These are phyloP conservation scores for Digitonthophagus gazella DNA, from an alignment of 2,888 invertebrate species.

Conservation along the genomic window DNA sequence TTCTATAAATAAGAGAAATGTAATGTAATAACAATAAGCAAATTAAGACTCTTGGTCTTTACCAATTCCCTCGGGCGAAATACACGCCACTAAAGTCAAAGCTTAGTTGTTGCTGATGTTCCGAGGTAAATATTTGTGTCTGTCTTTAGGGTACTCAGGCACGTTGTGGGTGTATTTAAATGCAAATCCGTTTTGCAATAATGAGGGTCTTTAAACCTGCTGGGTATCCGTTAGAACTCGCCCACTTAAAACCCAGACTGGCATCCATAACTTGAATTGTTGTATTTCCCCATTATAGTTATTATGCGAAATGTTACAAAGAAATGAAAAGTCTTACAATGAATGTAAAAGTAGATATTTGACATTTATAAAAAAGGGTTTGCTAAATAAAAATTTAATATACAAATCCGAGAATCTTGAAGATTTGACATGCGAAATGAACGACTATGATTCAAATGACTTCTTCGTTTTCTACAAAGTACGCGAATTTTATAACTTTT, in stretches of 20 bases:
- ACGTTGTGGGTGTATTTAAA: conserved; percentile 11
- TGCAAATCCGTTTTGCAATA: conserved; percentile 12
- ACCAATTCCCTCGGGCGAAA: neutral
- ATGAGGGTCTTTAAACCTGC: conserved; percentile 8
- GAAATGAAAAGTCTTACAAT: neutral
- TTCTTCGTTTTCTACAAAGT: too few relatives aligned
- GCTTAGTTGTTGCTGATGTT: neutral
- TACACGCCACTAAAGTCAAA: neutral
- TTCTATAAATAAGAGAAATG: too few relatives aligned
- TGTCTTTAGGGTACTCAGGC: conserved; percentile 9
- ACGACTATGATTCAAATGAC: too few relatives aligned
- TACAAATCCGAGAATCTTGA: too few relatives aligned
- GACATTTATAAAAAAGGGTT: too few relatives aligned
- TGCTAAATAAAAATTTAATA: too few relatives aligned
- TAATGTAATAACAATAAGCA: too few relatives aligned
- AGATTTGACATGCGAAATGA: too few relatives aligned
- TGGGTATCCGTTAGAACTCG: conserved; percentile 7
- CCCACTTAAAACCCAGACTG: conserved; percentile 4
- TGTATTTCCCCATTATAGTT: neutral
- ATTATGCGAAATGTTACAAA: neutral
- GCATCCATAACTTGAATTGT: conserved; percentile 3
- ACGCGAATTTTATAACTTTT: too few relatives aligned
- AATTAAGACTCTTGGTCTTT: neutral
- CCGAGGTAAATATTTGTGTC: conserved; percentile 8
- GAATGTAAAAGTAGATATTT: too few relatives aligned